These are phyloP conservation scores for Sebastes reedi DNA, from an alignment of 2,797 vertebrate species.

Conservation along the genomic window DNA sequence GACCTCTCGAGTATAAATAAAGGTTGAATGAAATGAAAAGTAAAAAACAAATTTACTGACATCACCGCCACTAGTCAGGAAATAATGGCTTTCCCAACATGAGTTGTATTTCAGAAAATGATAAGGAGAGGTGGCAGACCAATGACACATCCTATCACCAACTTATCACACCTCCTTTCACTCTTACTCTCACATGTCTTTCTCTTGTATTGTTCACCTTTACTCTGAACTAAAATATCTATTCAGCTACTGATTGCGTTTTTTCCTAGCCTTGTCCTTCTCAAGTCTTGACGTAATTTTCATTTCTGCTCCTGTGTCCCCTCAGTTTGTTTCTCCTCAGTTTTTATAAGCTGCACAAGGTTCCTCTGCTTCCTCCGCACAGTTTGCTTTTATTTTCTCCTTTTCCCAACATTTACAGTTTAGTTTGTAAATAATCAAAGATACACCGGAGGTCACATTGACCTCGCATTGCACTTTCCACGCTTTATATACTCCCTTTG, in stretches of 20 bases:
- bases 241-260: not conserved
- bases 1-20: too few relatives aligned
- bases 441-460: not conserved
- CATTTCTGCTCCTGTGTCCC: not conserved
- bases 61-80: too few relatives aligned
- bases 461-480: conserved; percentile 4
- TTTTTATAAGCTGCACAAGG: not conserved
- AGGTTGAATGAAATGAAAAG: too few relatives aligned
- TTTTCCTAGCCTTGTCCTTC: not conserved
- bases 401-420: not conserved
- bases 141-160: not conserved
- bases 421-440: not conserved
- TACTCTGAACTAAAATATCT: not conserved
- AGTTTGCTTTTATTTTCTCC: not conserved
- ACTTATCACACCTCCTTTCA: not conserved
- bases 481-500: not conserved
- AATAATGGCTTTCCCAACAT: too few relatives aligned
- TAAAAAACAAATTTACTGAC: too few relatives aligned
- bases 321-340: not conserved
- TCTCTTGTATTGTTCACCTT: not conserved
- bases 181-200: too few relatives aligned
- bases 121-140: too few relatives aligned
- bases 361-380: not conserved
- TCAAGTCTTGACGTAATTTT: not conserved
- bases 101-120: too few relatives aligned